Conservation (phyloP, 2,797 vertebrate species). For the Staurois parvus region DNA sequence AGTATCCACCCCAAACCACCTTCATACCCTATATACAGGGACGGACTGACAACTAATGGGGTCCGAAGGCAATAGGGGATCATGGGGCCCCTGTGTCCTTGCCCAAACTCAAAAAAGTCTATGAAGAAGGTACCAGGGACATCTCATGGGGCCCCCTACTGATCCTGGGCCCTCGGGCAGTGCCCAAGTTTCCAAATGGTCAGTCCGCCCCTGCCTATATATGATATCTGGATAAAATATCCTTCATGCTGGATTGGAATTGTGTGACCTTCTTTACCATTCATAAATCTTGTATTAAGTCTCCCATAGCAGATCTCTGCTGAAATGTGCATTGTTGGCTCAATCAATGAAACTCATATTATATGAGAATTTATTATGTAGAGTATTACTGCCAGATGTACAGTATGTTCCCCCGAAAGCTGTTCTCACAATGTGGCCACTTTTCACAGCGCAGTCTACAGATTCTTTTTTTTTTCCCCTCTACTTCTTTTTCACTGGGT, state of each 20-base stretch:
- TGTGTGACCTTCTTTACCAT: slow-evolving; percentile 3
- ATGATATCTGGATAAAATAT: slow-evolving; percentile 14
- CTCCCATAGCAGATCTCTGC: not conserved
- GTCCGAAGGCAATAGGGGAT: no score
- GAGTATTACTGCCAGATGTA: slow-evolving; percentile 52
- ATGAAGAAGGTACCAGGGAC: no score
- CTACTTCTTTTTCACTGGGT: slow-evolving; percentile 41
- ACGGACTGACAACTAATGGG: no score
- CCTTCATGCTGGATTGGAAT: not conserved
- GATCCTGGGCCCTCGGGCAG: no score
- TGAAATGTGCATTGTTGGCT: slow-evolving; percentile 4
- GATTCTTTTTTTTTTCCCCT: slow-evolving; percentile 7
- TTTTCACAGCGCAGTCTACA: slow-evolving; percentile 8
- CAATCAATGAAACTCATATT: slow-evolving; percentile 24
- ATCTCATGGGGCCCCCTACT: no score
- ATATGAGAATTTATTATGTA: slow-evolving; percentile 41
- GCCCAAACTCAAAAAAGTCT: no score
- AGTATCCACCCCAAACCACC: no score
- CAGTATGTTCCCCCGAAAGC: not conserved
- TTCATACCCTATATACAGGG: no score
- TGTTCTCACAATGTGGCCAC: slow-evolving; percentile 33
- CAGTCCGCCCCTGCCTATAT: no score
- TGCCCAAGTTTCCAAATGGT: no score
- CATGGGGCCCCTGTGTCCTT: no score
- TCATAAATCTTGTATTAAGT: slow-evolving; percentile 15